Evolutionary conservation across 2,113 vertebrate species (phyloP).

Genomic region (Enhydra lutris): DNA sequence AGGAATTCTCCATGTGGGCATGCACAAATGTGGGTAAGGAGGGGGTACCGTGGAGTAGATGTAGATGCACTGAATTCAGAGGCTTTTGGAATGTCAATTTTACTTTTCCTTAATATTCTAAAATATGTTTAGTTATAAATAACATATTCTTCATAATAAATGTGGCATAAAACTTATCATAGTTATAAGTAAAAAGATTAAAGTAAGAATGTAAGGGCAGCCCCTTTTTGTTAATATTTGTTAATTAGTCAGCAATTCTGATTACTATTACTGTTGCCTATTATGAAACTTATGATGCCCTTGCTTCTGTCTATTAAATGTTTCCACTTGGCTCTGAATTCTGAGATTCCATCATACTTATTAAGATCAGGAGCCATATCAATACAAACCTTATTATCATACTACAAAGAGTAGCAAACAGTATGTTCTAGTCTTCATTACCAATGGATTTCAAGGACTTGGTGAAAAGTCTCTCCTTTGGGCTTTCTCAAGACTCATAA

Average conservation of each 20-base stretch:
- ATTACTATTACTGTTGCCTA: neutral
- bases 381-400: neutral
- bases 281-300: neutral
- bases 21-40: neutral
- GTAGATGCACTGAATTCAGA: neutral
- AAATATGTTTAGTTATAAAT: neutral
- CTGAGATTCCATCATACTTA: neutral
- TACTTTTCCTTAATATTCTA: neutral
- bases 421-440: neutral
- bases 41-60: neutral
- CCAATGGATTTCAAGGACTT: neutral
- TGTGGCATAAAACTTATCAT: neutral
- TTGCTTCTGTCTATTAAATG: neutral
- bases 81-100: neutral
- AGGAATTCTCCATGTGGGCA: neutral
- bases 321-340: neutral
- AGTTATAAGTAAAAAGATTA: neutral
- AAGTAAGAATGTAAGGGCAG: neutral
- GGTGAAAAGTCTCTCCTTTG: neutral
- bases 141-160: neutral
- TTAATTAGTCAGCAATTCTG: neutral
- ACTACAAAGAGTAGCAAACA: neutral
- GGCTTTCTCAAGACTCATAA: neutral
- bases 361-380: neutral
- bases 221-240: neutral